These are phyloP conservation scores for Polydrusus cervinus DNA, from an alignment of 2,888 invertebrate species.

Conservation along the genomic window DNA sequence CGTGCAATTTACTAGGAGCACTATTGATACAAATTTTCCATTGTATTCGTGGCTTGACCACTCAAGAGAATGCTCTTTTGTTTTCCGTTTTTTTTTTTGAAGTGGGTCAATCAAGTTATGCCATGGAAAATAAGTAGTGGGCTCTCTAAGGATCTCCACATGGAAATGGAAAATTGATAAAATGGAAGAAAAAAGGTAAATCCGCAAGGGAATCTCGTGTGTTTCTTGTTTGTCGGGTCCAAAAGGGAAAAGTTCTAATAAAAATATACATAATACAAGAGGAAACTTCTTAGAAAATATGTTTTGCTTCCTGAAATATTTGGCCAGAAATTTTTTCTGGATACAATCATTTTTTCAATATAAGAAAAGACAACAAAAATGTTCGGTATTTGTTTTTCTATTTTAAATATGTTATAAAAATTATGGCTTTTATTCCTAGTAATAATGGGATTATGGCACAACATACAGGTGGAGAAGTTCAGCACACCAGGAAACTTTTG, in stretches of 20 bases:
- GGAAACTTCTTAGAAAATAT: conserved; percentile 35
- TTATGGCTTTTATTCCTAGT: too few relatives aligned
- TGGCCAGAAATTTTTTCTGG: too few relatives aligned
- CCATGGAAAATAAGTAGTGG: conserved; percentile 45
- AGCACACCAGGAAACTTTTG: too few relatives aligned
- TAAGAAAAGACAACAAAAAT: too few relatives aligned
- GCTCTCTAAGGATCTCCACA: conserved; percentile 36
- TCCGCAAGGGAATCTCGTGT: conserved; percentile 46
- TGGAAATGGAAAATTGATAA: conserved; percentile 54
- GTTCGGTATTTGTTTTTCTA: too few relatives aligned
- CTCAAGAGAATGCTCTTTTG: neutral
- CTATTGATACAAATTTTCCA: neutral
- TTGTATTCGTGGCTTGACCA: neutral
- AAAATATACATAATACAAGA: conserved; percentile 52
- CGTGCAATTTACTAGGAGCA: too few relatives aligned
- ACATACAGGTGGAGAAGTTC: too few relatives aligned
- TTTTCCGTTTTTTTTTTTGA: conserved; percentile 14
- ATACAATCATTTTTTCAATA: too few relatives aligned
- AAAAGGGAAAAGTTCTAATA: conserved; percentile 49
- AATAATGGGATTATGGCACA: too few relatives aligned
- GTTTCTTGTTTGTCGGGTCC: conserved; percentile 46
- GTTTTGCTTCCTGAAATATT: conserved; percentile 26
- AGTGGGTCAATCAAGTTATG: conserved; percentile 47
- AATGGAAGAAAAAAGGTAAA: conserved; percentile 52
- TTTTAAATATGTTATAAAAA: too few relatives aligned